Percentiles rank a stretch among this genome's conserved stretches.
phyloP scores from a whole-genome alignment of 2,113 vertebrate genomes.

The Rhinopomastus cyanomelas region DNA sequence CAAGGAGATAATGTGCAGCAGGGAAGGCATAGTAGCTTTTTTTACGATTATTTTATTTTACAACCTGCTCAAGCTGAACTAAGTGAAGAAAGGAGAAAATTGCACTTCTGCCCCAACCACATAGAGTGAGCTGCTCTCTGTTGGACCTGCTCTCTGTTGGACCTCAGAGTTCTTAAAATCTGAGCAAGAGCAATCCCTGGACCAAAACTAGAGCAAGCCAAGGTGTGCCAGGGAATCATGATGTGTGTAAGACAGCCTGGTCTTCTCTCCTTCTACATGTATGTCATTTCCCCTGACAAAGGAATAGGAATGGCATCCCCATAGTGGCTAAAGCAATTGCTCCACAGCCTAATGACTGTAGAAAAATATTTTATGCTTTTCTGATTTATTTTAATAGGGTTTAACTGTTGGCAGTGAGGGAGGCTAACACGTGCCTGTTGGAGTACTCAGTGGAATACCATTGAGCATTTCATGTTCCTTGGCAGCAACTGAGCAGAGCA shows the following conservation, averaged over 20 bases:
- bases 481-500: not conserved
- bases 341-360: not conserved
- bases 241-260: too few species aligned
- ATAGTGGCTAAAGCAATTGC: not conserved
- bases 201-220: not conserved
- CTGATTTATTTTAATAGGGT: not conserved
- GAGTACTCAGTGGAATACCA: not conserved
- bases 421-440: not conserved
- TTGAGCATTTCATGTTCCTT: not conserved
- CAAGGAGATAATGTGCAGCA: not conserved
- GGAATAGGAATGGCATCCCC: not conserved
- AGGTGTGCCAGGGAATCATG: not conserved
- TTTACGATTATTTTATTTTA: not conserved
- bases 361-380: not conserved
- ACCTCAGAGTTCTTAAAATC: too few species aligned
- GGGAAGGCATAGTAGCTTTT: not conserved
- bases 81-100: not conserved
- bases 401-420: not conserved
- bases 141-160: not conserved
- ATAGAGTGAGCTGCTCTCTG: not conserved
- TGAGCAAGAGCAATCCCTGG: not conserved
- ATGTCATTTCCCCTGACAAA: rapidly evolving
- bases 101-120: not conserved
- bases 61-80: not conserved
- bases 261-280: not conserved